Conservation (phyloP, 2,113 vertebrate species). For the Hiodon tergisus region DNA sequence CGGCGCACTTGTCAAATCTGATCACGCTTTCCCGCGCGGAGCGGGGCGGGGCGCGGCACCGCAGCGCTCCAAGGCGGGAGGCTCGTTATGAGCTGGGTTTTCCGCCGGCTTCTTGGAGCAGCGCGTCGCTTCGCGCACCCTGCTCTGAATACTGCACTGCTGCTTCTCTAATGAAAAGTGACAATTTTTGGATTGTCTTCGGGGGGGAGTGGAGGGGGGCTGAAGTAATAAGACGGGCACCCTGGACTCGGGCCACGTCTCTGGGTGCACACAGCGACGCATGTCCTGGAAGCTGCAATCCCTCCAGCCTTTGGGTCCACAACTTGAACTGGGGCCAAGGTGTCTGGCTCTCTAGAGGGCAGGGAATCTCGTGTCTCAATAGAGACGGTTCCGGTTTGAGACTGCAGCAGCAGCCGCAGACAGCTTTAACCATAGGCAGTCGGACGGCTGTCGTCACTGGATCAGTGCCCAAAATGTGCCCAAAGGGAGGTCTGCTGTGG, state of each 20-base stretch:
- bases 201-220: conserved; percentile 27
- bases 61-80: conserved; percentile 38
- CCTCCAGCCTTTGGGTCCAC: background rate
- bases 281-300: too few relatives aligned
- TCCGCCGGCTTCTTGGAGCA: conserved; percentile 35
- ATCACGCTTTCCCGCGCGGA: conserved; percentile 50
- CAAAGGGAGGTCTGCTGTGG: too few relatives aligned
- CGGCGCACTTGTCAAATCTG: conserved; percentile 63
- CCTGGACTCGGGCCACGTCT: too few relatives aligned
- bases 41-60: conserved; percentile 44
- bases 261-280: too few relatives aligned
- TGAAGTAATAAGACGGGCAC: too few relatives aligned
- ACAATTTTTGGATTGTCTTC: conserved; percentile 61
- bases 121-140: conserved; percentile 39
- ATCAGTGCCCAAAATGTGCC: too few relatives aligned
- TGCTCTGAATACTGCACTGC: conserved; percentile 44
- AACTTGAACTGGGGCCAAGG: conserved; percentile 1
- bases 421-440: too few relatives aligned
- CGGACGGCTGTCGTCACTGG: too few relatives aligned
- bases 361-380: background rate
- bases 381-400: too few relatives aligned
- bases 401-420: too few relatives aligned
- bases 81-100: conserved; percentile 32
- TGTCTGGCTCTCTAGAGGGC: conserved; percentile 2
- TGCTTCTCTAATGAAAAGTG: conserved; percentile 57